phyloP scores from a whole-genome alignment of 2,888 invertebrate genomes.

The Mesoligia furuncula region DNA sequence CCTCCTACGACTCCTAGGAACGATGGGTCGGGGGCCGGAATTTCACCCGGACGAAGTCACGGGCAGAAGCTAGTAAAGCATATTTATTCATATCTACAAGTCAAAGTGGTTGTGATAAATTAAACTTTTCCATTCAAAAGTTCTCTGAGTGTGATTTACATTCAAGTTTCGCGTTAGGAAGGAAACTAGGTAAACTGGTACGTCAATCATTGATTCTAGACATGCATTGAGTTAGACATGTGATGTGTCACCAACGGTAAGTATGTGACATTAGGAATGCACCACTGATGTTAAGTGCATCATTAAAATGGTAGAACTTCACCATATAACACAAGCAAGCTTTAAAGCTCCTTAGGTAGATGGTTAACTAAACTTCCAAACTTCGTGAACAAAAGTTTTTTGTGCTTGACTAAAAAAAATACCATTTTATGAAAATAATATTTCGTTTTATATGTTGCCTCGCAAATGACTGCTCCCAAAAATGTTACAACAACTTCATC shows the following conservation, averaged over 20 bases:
- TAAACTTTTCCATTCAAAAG: neutral
- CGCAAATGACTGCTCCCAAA: neutral
- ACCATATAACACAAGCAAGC: neutral
- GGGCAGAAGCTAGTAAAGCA: neutral
- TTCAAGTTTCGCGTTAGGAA: constrained; percentile 25
- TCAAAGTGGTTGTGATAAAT: neutral
- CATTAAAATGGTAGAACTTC: constrained; percentile 30
- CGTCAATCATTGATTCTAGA: constrained; percentile 49
- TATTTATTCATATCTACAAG: neutral
- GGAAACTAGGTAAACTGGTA: constrained; percentile 29
- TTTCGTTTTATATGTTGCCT: neutral
- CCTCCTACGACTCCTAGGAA: too few relatives aligned
- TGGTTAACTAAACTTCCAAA: neutral
- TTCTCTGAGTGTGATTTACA: neutral
- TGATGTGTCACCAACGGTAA: constrained; percentile 4
- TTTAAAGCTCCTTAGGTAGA: neutral
- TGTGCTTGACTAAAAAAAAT: neutral
- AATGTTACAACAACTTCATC: neutral
- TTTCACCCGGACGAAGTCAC: too few relatives aligned
- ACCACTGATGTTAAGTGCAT: constrained; percentile 27
- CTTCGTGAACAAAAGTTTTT: neutral
- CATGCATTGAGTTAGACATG: constrained; percentile 33
- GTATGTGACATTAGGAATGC: constrained; percentile 34
- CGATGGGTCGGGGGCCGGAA: too few relatives aligned
- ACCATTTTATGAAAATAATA: neutral